Evolutionary conservation across 2,113 vertebrate species (phyloP), one percentile per base, ranked within the genome.

Genomic region (Cervus canadensis): DNA sequence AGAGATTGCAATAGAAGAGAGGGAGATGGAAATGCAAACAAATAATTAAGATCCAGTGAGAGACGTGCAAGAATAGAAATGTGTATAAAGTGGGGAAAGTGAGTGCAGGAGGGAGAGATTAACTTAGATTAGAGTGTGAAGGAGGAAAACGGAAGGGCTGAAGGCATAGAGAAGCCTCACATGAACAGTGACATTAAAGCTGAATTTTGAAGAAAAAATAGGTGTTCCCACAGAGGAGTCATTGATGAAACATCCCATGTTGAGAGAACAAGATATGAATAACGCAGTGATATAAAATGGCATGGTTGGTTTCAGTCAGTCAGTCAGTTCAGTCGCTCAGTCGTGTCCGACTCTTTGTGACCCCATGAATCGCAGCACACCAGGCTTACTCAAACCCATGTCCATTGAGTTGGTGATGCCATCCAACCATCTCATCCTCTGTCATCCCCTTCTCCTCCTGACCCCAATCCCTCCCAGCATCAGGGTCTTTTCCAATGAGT

Each of bases 281-380:
- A 14, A 67, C 1, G 4, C 1, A 82, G 12, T 1, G 5, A 40
- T 60, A 10, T 93, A 52, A 79, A 11, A 60, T 28, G 43, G 15
- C 23, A 19, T 17, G 6, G 1, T 43, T 76, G 50, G 10, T 45
- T 89, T 71, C 56, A 56, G 21, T 56, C 48, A 50, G 48, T 50
- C 48, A 13, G 48, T 56, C 54, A 56, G 54, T 56, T 56, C 54
- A 56, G 54, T 23, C 8, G 1, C 54, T 56, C 19, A 56, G 54
- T 23, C 0, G 2, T 56, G 7, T 56, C 54, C 6, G 19, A 23
- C 54, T 56, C 54, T 23, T 56, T 56, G 54, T 0, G 2, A 56
- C 54, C 19, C 54, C 54, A 23, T 23, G 21, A 56, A 23, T 9
- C 2, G 7, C 21, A 56, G 54, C 54, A 23, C 1, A 8, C 54